A percentile compares a stretch with the other conserved stretches of the same genome.
Evolutionary conservation across 23 tunicate genomes (phyloP).

Genomic region (Phallusia fumigata): DNA sequence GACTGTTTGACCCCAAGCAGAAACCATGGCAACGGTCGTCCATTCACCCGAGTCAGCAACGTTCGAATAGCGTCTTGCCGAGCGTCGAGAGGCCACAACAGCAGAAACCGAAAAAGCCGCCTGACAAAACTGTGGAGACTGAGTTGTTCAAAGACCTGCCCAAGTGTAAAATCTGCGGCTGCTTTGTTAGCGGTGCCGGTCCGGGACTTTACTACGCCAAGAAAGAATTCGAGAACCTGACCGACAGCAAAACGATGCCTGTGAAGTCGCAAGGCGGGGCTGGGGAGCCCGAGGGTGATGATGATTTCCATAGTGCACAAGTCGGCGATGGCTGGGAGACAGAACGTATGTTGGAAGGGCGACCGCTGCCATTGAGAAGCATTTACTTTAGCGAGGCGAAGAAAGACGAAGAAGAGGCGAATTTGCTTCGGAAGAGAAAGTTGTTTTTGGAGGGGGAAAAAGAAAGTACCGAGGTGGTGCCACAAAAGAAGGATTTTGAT

Average conservation of each 20-base stretch:
- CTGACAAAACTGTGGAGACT: neutral
- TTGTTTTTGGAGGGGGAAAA: neutral
- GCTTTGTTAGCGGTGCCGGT: conserved; percentile 36
- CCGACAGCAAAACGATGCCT: neutral
- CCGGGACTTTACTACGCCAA: conserved; percentile 39
- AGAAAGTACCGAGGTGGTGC: neutral
- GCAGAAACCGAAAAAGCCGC: neutral
- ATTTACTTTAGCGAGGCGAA: neutral
- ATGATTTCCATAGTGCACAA: neutral
- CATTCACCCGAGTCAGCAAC: neutral
- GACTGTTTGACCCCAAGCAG: conserved; percentile 32
- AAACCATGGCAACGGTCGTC: neutral
- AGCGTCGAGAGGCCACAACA: neutral
- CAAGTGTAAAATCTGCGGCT: conserved; percentile 41
- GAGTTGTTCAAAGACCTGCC: neutral
- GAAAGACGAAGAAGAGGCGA: neutral
- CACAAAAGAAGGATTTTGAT: neutral
- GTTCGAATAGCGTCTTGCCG: neutral
- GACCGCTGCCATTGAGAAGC: neutral
- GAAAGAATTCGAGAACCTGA: conserved; percentile 4
- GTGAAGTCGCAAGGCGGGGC: neutral
- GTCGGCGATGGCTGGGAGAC: neutral
- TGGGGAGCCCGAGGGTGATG: neutral
- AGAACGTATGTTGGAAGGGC: neutral
- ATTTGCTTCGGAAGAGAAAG: neutral